Percentiles rank a stretch among this genome's conserved stretches.
phyloP scores from a whole-genome alignment of 2,797 vertebrate genomes.

The Catostomus latipinnis region DNA sequence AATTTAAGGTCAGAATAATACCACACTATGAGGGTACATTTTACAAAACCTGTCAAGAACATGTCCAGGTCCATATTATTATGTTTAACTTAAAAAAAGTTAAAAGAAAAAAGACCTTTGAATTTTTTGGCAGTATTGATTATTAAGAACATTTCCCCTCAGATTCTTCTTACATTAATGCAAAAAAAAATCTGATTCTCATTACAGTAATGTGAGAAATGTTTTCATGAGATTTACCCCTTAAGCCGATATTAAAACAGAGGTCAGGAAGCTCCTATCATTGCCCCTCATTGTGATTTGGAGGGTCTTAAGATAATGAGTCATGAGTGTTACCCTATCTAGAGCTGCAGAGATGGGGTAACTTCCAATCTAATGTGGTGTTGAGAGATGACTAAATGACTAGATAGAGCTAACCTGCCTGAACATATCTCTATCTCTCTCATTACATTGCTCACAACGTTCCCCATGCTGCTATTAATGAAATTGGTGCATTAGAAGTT shows the following conservation, averaged over 20 bases:
- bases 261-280: slow-evolving; percentile 25
- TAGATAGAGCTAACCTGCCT: slow-evolving; percentile 3
- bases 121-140: too few species aligned
- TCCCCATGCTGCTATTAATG: slow-evolving; percentile 19
- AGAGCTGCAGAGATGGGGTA: slow-evolving; percentile 18
- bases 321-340: slow-evolving; percentile 31
- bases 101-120: neutral
- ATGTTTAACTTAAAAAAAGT: neutral
- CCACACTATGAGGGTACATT: neutral
- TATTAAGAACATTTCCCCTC: too few species aligned
- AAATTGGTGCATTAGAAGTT: slow-evolving; percentile 43
- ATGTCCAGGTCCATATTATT: too few species aligned
- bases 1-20: neutral
- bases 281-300: slow-evolving; percentile 21
- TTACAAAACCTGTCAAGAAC: neutral
- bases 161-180: too few species aligned
- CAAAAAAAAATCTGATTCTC: too few species aligned
- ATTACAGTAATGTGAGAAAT: too few species aligned
- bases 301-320: slow-evolving; percentile 36
- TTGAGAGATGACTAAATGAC: slow-evolving; percentile 29
- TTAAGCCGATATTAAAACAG: slow-evolving; percentile 7
- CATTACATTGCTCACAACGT: slow-evolving; percentile 14
- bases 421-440: slow-evolving; percentile 5
- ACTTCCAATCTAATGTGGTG: slow-evolving; percentile 37
- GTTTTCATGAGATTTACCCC: slow-evolving; percentile 2